A percentile compares a stretch with the other conserved stretches of the same genome.
Evolutionary conservation across 2,888 invertebrate genomes (phyloP).

Genomic region (Heliconius cydno): DNA sequence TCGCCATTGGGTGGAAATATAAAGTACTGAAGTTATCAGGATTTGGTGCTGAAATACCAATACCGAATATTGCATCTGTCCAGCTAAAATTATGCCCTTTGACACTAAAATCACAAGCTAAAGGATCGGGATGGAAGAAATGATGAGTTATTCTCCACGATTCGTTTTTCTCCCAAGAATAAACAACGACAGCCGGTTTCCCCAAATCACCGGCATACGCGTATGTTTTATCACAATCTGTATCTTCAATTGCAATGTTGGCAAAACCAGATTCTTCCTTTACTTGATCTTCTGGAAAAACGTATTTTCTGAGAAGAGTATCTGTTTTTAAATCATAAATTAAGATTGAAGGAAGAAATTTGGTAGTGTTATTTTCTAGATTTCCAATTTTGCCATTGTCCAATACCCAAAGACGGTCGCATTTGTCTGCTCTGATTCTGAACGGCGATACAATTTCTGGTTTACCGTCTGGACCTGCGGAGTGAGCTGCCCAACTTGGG

Average conservation of each 20-base stretch:
- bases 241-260: slow-evolving; percentile 90
- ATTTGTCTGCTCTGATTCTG: slow-evolving; percentile 88
- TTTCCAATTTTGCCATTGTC: slow-evolving; percentile 88
- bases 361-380: slow-evolving; percentile 74
- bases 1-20: slow-evolving; percentile 91
- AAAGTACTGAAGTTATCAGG: slow-evolving; percentile 87
- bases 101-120: slow-evolving; percentile 88
- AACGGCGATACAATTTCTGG: slow-evolving; percentile 89
- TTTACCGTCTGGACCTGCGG: slow-evolving; percentile 74
- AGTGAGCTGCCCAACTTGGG: slow-evolving; percentile 91
- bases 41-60: slow-evolving; percentile 86
- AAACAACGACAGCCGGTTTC: slow-evolving; percentile 88
- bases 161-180: slow-evolving; percentile 87
- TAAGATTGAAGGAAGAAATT: slow-evolving; percentile 85
- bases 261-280: slow-evolving; percentile 88
- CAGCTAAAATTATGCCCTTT: slow-evolving; percentile 88
- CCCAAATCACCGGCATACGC: slow-evolving; percentile 89
- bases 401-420: slow-evolving; percentile 90
- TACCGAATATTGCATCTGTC: slow-evolving; percentile 90
- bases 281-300: slow-evolving; percentile 85
- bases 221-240: slow-evolving; percentile 87
- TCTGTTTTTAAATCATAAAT: slow-evolving; percentile 89
- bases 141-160: slow-evolving; percentile 90
- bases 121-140: slow-evolving; percentile 87
- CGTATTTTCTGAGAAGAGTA: slow-evolving; percentile 85